phyloP scores from a whole-genome alignment of 2,888 invertebrate genomes.

The Caenorhabditis doughertyi region DNA sequence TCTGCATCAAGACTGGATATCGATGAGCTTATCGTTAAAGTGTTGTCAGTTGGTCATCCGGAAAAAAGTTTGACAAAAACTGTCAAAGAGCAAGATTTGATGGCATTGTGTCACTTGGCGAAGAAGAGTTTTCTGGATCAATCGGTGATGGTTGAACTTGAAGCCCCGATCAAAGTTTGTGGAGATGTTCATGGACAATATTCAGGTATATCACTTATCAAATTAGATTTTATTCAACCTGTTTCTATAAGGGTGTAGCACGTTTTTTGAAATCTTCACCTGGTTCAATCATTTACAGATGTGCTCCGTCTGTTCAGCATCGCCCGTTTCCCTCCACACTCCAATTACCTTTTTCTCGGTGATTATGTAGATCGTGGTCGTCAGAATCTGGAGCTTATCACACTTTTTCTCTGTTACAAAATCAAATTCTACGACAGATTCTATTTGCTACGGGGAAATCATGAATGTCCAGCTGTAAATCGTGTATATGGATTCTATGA shows the following conservation, averaged over 20 bases:
- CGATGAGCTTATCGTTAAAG: slow-evolving; percentile 71
- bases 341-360: slow-evolving; percentile 78
- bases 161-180: slow-evolving; percentile 76
- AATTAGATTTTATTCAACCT: no score
- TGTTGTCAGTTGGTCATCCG: slow-evolving; percentile 72
- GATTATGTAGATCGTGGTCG: slow-evolving; percentile 78
- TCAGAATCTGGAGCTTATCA: slow-evolving; percentile 74
- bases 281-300: no score
- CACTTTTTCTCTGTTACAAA: slow-evolving; percentile 75
- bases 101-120: slow-evolving; percentile 67
- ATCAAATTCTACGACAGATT: slow-evolving; percentile 70
- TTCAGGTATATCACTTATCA: no score
- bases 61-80: slow-evolving; percentile 71
- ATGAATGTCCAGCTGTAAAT: slow-evolving; percentile 74
- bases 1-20: slow-evolving; percentile 57
- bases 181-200: slow-evolving; percentile 79
- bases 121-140: slow-evolving; percentile 70
- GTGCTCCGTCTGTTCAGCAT: slow-evolving; percentile 74
- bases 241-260: no score
- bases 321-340: slow-evolving; percentile 73
- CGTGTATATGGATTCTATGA: slow-evolving; percentile 78
- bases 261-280: no score
- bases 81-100: slow-evolving; percentile 72
- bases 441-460: slow-evolving; percentile 76
- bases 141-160: slow-evolving; percentile 71